Evolutionary conservation across 2,888 invertebrate species (phyloP).

Genomic region (Andrena chrysosceles): DNA sequence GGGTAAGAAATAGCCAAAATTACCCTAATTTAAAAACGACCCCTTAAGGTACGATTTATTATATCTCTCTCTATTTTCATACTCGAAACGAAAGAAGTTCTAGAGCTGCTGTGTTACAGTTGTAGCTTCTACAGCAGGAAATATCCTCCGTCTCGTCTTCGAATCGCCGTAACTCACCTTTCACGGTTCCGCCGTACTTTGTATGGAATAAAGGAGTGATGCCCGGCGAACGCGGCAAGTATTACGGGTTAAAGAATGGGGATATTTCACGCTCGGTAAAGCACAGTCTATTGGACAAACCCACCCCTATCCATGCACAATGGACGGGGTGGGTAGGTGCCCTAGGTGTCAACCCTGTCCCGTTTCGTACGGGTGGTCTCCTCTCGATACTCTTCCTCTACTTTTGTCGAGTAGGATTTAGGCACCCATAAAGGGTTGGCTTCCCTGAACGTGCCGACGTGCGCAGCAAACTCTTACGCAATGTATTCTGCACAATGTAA

Average conservation of each 20-base stretch:
- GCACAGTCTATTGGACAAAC: conserved; percentile 74
- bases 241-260: conserved; percentile 80
- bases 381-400: conserved; percentile 65
- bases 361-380: conserved; percentile 77
- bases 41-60: no score
- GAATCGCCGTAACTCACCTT: conserved; percentile 55
- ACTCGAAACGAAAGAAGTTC: no score
- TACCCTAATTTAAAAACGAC: no score
- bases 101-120: background rate
- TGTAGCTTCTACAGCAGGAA: conserved; percentile 21
- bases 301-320: conserved; percentile 70
- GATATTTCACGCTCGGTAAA: conserved; percentile 83
- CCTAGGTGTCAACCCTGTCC: conserved; percentile 80
- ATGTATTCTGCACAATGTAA: background rate
- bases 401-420: conserved; percentile 58
- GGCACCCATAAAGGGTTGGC: conserved; percentile 58
- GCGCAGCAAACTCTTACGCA: conserved; percentile 23
- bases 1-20: no score
- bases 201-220: conserved; percentile 74
- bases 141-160: conserved; percentile 41
- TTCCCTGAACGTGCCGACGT: conserved; percentile 25
- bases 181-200: conserved; percentile 64
- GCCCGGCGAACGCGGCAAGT: conserved; percentile 74
- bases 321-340: conserved; percentile 70
- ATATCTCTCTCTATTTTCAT: no score